Evolutionary conservation across 2,113 vertebrate genomes (phyloP).

Genomic region (Lynx canadensis): DNA sequence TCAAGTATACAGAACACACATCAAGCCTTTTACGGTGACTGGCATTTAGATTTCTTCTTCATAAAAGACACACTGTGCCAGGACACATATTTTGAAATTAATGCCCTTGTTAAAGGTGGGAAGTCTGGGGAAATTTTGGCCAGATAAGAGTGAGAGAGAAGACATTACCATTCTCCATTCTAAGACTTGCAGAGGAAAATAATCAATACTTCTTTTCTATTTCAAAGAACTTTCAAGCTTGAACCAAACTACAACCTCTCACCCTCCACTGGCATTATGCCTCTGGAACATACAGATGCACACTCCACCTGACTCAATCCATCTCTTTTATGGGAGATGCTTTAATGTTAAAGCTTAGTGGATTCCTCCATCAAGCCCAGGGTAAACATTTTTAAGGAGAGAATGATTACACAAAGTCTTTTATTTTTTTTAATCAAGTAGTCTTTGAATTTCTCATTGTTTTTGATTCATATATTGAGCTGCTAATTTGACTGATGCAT

Average conservation of each 20-base stretch:
- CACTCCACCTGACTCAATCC: neutral
- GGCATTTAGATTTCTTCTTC: neutral
- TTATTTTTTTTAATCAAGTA: neutral
- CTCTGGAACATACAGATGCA: neutral
- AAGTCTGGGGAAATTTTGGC: neutral
- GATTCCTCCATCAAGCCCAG: neutral
- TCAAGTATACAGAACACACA: neutral
- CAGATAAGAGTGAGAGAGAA: neutral
- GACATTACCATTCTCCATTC: neutral
- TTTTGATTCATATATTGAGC: constrained; percentile 22
- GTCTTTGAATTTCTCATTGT: neutral
- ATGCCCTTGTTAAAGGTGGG: neutral
- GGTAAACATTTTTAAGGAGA: constrained; percentile 2
- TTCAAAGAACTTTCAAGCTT: constrained; percentile 44
- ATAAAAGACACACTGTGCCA: neutral
- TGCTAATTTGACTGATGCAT: neutral
- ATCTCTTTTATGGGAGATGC: neutral
- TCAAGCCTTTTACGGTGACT: neutral
- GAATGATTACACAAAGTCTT: neutral
- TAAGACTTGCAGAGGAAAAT: neutral
- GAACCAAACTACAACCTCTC: neutral
- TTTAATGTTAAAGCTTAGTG: neutral
- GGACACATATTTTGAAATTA: neutral
- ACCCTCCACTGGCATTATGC: neutral
- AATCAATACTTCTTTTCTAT: neutral